Conservation (phyloP, 2,113 vertebrate species). For the Rhadina sibilatrix region DNA sequence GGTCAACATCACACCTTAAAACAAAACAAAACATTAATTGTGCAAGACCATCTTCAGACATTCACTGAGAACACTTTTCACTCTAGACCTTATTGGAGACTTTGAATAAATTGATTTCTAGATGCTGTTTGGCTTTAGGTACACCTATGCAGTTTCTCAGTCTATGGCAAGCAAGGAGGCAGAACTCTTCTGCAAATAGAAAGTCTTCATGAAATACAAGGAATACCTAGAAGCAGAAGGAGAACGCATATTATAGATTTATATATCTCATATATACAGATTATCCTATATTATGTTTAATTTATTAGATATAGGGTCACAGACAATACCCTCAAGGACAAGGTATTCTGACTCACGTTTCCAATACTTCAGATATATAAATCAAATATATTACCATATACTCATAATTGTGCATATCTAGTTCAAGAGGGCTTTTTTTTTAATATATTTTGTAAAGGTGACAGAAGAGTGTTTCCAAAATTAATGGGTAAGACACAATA, state of each 20-base stretch:
- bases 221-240: neutral
- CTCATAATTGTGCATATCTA: neutral
- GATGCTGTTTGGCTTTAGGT: neutral
- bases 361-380: neutral
- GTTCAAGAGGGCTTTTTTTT: neutral
- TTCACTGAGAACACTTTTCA: neutral
- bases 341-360: neutral
- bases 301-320: neutral
- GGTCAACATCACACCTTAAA: neutral
- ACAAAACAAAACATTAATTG: neutral
- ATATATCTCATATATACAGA: neutral
- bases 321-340: neutral
- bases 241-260: neutral
- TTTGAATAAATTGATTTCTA: neutral
- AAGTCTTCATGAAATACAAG: neutral
- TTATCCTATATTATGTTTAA: neutral
- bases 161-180: fast-evolving
- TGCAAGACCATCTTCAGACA: neutral
- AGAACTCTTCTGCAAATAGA: neutral
- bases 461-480: neutral
- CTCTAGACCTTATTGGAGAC: neutral
- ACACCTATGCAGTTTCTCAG: neutral
- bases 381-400: neutral
- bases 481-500: no score
- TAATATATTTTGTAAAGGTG: neutral